These are phyloP conservation scores for Drosophila equinoxialis DNA, from an alignment of 1,140 invertebrate species.

Conservation along the genomic window DNA sequence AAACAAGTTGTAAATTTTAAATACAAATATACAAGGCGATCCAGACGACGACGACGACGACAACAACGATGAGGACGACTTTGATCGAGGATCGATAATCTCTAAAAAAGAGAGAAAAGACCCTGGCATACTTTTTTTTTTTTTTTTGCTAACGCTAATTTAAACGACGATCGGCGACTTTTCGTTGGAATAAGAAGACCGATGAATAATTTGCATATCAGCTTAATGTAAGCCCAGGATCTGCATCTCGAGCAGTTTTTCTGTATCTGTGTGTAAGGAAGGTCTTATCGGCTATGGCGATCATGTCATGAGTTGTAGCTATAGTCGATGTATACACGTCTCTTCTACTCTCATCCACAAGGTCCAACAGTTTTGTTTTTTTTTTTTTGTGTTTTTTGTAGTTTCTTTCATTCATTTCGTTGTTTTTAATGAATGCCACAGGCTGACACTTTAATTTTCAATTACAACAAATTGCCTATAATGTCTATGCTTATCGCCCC, in stretches of 20 bases:
- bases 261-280: slow-evolving; percentile 54
- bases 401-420: slow-evolving; percentile 29
- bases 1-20: slow-evolving; percentile 77
- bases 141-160: slow-evolving; percentile 71
- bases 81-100: slow-evolving; percentile 65
- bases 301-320: slow-evolving; percentile 60
- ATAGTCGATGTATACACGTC: slow-evolving; percentile 50
- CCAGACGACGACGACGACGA: slow-evolving; percentile 5
- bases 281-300: slow-evolving; percentile 63
- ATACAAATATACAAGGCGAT: slow-evolving; percentile 62
- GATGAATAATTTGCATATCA: slow-evolving; percentile 78
- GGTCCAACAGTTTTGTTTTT: background rate
- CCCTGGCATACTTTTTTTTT: slow-evolving; percentile 64
- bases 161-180: slow-evolving; percentile 56
- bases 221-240: slow-evolving; percentile 73
- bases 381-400: background rate
- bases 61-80: slow-evolving; percentile 10
- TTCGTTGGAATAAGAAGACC: slow-evolving; percentile 64
- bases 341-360: background rate
- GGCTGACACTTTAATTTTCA: slow-evolving; percentile 82
- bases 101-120: slow-evolving; percentile 13
- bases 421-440: slow-evolving; percentile 72
- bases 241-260: slow-evolving; percentile 42
- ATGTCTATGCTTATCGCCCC: slow-evolving; percentile 80
- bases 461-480: slow-evolving; percentile 82